Evolutionary conservation across 2,113 vertebrate species (phyloP).

Genomic region (Boleophthalmus pectinirostris): DNA sequence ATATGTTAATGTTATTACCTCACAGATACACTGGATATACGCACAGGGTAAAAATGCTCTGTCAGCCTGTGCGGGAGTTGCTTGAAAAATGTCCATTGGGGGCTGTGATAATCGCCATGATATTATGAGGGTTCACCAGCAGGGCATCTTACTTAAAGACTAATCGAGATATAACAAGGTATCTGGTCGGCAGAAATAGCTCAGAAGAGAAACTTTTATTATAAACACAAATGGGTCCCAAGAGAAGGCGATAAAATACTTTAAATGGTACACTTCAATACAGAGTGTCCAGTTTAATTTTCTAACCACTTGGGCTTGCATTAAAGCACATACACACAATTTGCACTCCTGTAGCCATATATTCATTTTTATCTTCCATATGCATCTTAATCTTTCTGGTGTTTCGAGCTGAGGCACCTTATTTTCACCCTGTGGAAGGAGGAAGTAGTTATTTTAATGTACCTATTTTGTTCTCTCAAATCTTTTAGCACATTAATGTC

Average conservation of each 20-base stretch:
- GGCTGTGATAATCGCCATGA: background rate
- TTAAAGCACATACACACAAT: background rate
- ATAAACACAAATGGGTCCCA: constrained; percentile 10
- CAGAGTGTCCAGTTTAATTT: background rate
- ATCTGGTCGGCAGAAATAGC: background rate
- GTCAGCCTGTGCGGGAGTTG: background rate
- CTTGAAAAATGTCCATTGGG: background rate
- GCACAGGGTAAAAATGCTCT: constrained; percentile 1
- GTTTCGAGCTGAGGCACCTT: no score
- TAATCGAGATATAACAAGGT: constrained; percentile 51
- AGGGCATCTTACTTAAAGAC: constrained; percentile 3
- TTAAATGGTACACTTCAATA: constrained; percentile 1
- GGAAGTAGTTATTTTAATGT: no score
- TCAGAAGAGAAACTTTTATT: constrained; percentile 29
- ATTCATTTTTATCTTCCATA: background rate
- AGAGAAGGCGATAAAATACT: constrained; percentile 21
- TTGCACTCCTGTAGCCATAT: background rate
- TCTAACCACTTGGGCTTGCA: background rate
- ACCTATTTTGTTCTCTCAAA: no score
- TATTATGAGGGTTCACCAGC: constrained; percentile 15
- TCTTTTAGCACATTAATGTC: no score
- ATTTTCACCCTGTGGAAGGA: no score
- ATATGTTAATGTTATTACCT: constrained; percentile 12
- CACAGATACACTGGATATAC: background rate
- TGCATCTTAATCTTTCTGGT: no score